Base-by-base conservation (phyloP, 2,888 invertebrate species). In the Nematopogon swammerdamellus region DNA sequence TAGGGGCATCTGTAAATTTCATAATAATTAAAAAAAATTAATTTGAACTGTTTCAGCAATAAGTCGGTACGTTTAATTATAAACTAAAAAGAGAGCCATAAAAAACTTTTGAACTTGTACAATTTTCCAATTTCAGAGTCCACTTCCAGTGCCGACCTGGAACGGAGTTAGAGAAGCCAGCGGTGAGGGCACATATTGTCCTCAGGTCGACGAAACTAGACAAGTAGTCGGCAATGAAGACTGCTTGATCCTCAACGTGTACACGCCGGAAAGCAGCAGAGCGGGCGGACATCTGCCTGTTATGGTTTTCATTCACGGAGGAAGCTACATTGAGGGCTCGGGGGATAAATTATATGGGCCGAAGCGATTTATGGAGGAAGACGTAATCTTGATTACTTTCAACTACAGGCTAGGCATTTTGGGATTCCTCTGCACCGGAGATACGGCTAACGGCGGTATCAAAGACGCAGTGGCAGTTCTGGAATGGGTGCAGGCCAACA, bases 301-400 rank as follows among this genome's bases (percentile, higher is more conserved):
- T 75, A 75, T 5, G 52, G 75, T 6, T 68, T 79, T 14, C 14
- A 63, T 82, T 19, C 82, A 82, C 53, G 77, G 67, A n/a, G 82
- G 81, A 18, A 64, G 65, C 30, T 81, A 71, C 49, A 45, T 49
- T n/a, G n/a, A 46, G 14, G 62, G 63, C 1, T 52, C 54, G 17
- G 58, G 57, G 11, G 19, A 3, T 14, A 51, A 53, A 8, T 36
- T 48, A 10, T 57, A 53, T 44, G 62, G 62, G 5, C 58, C 63
- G 3, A 53, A 58, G 42, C 55, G 57, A n/a, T 36, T 49, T 18
- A 44, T 49, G 19, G n/a, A 29, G 2, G 30, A 45, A 45, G 42
- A 17, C 11, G 20, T 46, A 6, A 36, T 49, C 11, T 44, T 49
- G 14, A 45, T 49, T 19, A 36, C 45, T 10, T 36, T 45, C n/a